Evolutionary conservation across 1,140 invertebrate genomes (phyloP), one percentile per base, ranked within the genome.

Genomic region (Bombus pascuorum): DNA sequence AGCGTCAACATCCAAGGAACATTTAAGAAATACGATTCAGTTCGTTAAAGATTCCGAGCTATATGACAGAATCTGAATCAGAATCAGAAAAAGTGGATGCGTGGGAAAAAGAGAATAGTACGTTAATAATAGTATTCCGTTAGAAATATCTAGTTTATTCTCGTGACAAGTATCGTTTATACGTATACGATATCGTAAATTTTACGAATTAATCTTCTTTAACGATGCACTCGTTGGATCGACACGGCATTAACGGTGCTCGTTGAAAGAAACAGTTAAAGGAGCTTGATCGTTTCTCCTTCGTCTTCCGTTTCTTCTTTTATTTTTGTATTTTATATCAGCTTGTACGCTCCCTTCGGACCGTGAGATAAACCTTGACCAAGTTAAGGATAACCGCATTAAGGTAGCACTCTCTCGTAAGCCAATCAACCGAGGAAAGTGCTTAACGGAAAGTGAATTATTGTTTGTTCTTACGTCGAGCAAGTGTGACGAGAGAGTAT

Each of bases 301-400:
- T 37, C n/a, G 3, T 32, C n/a, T 13, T 32, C 65, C n/a, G n/a
- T 68, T 34, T 66, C 15, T 42, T 42, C 4, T 37, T 9, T n/a
- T 62, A 59, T 62, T n/a, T 62, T n/a, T 13, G 10, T 62, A 18
- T 32, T 42, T 12, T 76, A 57, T 57, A 47, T 18, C 44, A 9
- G 42, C 53, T 25, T 9, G 28, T 18, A 53, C 15, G 22, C 57
- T 86, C 53, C 83, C 74, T 37, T 59, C 28, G 47, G 59, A 72
- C 74, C 79, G 53, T 75, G 84, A 80, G 62, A 44, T 39, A 37
- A 89, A 89, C 87, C 88, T 89, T 89, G 88, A 39, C 88, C 88
- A 85, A 89, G 71, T 89, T 89, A 77, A 89, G 59, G 78, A 83
- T 78, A 62, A 70, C 70, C 75, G 86, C 62, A 42, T 86, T 78